A percentile compares a stretch with the other conserved stretches of the same genome.
phyloP scores from a whole-genome alignment of 92 coral and sea anemone species.

The Galaxea fascicularis region DNA sequence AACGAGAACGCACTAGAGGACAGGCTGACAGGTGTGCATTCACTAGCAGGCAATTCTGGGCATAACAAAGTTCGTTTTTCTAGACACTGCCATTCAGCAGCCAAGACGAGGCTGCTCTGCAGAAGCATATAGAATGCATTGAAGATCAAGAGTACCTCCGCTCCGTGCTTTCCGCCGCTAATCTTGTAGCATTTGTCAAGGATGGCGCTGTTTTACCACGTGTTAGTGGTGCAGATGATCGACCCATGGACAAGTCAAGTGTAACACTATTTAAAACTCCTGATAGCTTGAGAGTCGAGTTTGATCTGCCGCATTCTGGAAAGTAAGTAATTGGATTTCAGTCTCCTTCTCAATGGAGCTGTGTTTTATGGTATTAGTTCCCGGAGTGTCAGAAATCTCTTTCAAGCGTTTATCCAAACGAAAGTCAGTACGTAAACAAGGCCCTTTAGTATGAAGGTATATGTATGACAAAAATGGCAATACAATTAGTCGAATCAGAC shows the following conservation, averaged over 20 bases:
- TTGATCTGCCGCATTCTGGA: conserved; percentile 65
- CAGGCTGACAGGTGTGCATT: no score
- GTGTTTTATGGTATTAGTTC: background rate
- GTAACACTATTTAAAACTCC: conserved; percentile 67
- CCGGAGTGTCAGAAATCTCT: no score
- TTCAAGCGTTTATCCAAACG: no score
- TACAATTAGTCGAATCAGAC: no score
- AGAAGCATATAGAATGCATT: conserved; percentile 58
- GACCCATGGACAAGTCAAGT: conserved; percentile 61
- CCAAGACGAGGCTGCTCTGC: conserved; percentile 56
- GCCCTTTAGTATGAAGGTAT: no score
- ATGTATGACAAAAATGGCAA: no score
- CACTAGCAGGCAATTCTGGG: no score
- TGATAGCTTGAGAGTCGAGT: conserved; percentile 62
- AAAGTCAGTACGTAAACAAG: no score
- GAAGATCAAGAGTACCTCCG: conserved; percentile 73
- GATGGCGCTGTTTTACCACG: conserved; percentile 73
- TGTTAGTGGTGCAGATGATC: conserved; percentile 67
- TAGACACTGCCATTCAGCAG: conserved; percentile 66
- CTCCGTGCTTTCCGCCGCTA: conserved; percentile 53
- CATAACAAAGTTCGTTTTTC: no score
- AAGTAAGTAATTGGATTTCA: conserved; percentile 18
- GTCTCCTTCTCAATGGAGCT: background rate
- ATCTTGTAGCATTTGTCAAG: conserved; percentile 67
- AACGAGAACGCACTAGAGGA: no score